phyloP scores from a whole-genome alignment of 2,113 vertebrate species.

The Proterorhinus semilunaris region DNA sequence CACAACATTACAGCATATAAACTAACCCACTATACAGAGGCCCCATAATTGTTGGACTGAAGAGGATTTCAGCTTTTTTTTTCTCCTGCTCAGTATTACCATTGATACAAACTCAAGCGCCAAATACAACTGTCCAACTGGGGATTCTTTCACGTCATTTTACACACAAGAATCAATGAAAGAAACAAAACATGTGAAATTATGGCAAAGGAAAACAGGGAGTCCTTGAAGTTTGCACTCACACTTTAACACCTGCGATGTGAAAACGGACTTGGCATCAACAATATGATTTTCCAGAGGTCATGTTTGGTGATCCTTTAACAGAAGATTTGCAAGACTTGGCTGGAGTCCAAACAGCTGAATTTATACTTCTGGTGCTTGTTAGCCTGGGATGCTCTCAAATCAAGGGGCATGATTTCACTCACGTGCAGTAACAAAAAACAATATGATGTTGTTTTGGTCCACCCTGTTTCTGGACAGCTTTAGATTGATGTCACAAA shows the following conservation, averaged over 20 bases:
- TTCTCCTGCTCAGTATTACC: conserved; percentile 57
- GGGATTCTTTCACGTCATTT: conserved; percentile 51
- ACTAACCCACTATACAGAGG: conserved; percentile 72
- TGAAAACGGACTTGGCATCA: conserved; percentile 59
- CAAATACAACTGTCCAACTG: conserved; percentile 43
- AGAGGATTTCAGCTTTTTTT: conserved; percentile 61
- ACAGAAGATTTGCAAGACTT: conserved; percentile 72
- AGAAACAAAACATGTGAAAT: conserved; percentile 26
- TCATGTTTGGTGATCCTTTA: conserved; percentile 72
- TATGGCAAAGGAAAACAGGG: conserved; percentile 22
- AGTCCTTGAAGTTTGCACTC: conserved; percentile 38
- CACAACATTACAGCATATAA: conserved; percentile 76
- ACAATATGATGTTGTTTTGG: conserved; percentile 61
- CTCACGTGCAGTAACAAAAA: conserved; percentile 66
- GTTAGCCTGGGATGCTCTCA: conserved; percentile 75
- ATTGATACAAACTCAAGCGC: conserved; percentile 55
- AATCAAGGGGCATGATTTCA: conserved; percentile 80
- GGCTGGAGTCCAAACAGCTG: conserved; percentile 77
- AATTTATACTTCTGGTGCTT: conserved; percentile 80
- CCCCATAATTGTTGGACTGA: conserved; percentile 74
- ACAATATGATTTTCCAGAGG: conserved; percentile 69
- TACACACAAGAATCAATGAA: conserved; percentile 43
- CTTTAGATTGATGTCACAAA: conserved; percentile 70
- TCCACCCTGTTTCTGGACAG: conserved; percentile 55
- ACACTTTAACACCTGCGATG: conserved; percentile 77